Evolutionary conservation across 2,113 vertebrate species (phyloP).

Genomic region (Amazona guildingii): DNA sequence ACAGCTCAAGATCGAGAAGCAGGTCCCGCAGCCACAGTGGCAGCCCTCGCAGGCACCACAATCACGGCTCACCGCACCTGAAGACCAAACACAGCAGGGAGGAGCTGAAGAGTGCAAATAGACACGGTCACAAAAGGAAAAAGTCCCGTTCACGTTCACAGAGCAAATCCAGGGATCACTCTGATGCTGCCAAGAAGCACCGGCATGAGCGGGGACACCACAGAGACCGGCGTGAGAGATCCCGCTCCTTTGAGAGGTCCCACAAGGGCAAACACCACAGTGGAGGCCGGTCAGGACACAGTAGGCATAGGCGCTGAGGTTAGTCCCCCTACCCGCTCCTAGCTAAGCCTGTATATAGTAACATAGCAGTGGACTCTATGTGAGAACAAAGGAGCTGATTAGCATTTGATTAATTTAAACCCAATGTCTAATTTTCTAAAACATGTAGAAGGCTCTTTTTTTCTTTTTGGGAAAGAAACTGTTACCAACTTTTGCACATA

Average conservation of each 20-base stretch:
- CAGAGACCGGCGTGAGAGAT: conserved; percentile 88
- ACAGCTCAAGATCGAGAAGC: conserved; percentile 94
- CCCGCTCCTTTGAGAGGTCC: conserved; percentile 91
- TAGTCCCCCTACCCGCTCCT: not conserved
- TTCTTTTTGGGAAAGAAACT: not conserved
- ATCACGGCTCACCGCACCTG: conserved; percentile 85
- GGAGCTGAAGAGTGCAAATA: conserved; percentile 84
- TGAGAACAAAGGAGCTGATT: conserved; percentile 30
- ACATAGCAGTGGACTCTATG: conserved; percentile 69
- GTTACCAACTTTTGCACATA: conserved; percentile 84
- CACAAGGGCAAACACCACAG: conserved; percentile 96
- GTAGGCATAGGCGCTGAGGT: conserved; percentile 89
- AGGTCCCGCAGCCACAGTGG: conserved; percentile 92
- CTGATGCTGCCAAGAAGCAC: conserved; percentile 91
- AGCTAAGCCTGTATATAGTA: conserved; percentile 43
- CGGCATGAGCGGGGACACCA: conserved; percentile 91
- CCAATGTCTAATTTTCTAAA: conserved; percentile 52
- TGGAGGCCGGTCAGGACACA: conserved; percentile 88
- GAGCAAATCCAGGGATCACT: conserved; percentile 88
- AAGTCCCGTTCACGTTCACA: conserved; percentile 88
- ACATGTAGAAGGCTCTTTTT: conserved; percentile 28
- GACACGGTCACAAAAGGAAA: conserved; percentile 94
- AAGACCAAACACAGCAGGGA: conserved; percentile 88
- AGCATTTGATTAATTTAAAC: conserved; percentile 73
- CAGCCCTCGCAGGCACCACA: conserved; percentile 88